These are phyloP conservation scores for Chelon labrosus DNA, from an alignment of 2,797 vertebrate species.

Conservation along the genomic window DNA sequence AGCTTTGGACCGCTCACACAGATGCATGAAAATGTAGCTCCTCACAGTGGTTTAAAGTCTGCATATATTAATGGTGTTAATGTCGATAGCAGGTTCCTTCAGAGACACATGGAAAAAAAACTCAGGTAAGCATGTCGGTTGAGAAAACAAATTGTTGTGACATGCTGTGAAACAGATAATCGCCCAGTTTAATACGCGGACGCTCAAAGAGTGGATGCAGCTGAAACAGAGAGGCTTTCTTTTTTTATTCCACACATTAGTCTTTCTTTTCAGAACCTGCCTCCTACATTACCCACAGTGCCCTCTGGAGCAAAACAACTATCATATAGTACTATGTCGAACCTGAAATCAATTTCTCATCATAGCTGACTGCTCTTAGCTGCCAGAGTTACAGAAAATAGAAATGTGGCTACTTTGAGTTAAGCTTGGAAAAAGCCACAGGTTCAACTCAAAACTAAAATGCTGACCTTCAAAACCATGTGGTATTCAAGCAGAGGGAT, in stretches of 20 bases:
- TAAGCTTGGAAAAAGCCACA: not conserved
- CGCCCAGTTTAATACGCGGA: not conserved
- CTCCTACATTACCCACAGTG: not conserved
- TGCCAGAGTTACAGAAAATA: not conserved
- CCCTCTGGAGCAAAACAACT: not conserved
- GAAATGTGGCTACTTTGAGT: not conserved
- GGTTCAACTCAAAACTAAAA: not conserved
- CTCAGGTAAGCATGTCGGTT: not conserved
- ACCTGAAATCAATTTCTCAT: not conserved
- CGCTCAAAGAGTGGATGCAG: not conserved
- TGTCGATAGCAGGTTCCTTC: slow-evolving; percentile 23
- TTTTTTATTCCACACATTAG: not conserved
- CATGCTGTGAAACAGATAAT: not conserved
- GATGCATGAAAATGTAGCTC: slow-evolving; percentile 41
- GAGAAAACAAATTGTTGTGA: slow-evolving; percentile 1
- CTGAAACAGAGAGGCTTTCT: not conserved
- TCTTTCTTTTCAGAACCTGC: not conserved
- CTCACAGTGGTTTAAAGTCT: slow-evolving; percentile 38
- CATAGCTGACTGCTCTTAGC: not conserved
- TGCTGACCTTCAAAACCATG: not conserved
- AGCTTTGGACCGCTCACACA: slow-evolving; percentile 39
- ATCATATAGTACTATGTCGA: not conserved
- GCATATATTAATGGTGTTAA: slow-evolving; percentile 32
- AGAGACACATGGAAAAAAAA: not conserved
- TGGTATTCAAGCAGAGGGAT: not conserved